Evolutionary conservation across 2,113 vertebrate species (phyloP).

Genomic region (Triplophysa rosa): DNA sequence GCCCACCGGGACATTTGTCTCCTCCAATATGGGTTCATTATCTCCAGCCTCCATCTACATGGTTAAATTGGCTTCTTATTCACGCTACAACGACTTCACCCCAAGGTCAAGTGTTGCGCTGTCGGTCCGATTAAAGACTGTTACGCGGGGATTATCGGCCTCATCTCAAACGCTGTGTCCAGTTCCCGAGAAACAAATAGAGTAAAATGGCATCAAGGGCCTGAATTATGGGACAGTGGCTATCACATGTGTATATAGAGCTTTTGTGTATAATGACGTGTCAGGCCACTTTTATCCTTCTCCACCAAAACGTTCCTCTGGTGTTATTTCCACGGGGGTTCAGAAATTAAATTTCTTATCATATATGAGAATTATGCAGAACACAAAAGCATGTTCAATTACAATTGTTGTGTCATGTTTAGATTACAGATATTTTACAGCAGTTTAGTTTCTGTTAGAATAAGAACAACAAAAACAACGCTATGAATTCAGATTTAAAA

Average conservation of each 20-base stretch:
- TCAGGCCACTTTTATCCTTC: not conserved
- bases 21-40: constrained; percentile 54
- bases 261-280: not conserved
- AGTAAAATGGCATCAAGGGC: constrained; percentile 26
- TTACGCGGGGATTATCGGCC: constrained; percentile 39
- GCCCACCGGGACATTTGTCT: constrained; percentile 44
- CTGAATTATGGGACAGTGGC: constrained; percentile 18
- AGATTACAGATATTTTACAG: no score
- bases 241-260: not conserved
- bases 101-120: constrained; percentile 45
- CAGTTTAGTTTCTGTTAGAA: no score
- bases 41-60: constrained; percentile 50
- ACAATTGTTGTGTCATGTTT: no score
- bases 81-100: constrained; percentile 40
- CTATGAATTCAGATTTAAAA: not conserved
- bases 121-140: constrained; percentile 43
- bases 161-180: constrained; percentile 26
- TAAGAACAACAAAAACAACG: no score
- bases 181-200: constrained; percentile 31
- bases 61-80: constrained; percentile 50
- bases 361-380: not conserved
- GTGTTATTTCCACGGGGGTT: no score
- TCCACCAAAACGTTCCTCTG: no score
- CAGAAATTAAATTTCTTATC: no score
- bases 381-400: no score